Conservation (phyloP, 2,797 vertebrate genomes). For the Aplochiton taeniatus region DNA sequence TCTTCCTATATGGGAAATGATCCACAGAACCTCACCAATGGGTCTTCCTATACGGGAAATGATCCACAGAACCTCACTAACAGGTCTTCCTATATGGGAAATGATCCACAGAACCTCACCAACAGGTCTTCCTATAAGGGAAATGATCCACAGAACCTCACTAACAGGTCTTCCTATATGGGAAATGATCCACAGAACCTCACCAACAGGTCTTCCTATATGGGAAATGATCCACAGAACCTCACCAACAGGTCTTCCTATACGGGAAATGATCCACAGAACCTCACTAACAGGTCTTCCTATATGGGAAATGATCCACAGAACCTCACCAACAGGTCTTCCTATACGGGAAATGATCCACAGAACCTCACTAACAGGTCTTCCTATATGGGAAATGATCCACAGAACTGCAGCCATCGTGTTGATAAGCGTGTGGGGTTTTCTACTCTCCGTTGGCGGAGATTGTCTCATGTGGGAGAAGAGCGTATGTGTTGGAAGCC, state of each 20-base stretch:
- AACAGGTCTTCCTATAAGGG: conserved; percentile 26
- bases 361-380: conserved; percentile 1
- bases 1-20: conserved; percentile 29
- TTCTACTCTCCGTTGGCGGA: too few relatives aligned
- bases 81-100: conserved; percentile 28
- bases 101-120: conserved; percentile 51
- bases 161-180: neutral
- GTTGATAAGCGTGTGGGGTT: neutral
- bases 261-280: conserved; percentile 8
- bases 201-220: neutral
- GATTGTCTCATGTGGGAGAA: conserved; percentile 12
- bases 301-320: conserved; percentile 5
- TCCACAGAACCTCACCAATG: conserved; percentile 51
- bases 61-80: conserved; percentile 51
- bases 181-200: conserved; percentile 12
- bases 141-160: conserved; percentile 23
- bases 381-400: conserved; percentile 6
- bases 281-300: neutral
- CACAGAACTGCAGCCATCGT: neutral
- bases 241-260: neutral
- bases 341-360: conserved; percentile 7
- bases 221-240: conserved; percentile 13
- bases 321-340: conserved; percentile 1
- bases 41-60: conserved; percentile 28
- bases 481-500: conserved; percentile 17